A percentile compares a stretch with the other conserved stretches of the same genome.
Conservation (phyloP, 2,888 invertebrate species). For the Dasypolia templi region DNA sequence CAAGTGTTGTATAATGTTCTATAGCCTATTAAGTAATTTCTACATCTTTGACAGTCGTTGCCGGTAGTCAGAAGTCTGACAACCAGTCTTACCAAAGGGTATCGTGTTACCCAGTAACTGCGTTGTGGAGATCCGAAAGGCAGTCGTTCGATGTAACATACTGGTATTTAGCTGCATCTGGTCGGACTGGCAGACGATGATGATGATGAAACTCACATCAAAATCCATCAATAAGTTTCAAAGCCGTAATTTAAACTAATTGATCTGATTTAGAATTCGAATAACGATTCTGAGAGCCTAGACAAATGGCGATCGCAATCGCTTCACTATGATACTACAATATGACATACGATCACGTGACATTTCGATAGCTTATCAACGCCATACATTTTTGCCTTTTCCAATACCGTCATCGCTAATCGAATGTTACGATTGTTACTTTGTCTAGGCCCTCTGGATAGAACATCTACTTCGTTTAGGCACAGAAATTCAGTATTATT, state of each 20-base stretch:
- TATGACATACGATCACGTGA: no score
- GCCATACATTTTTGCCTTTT: no score
- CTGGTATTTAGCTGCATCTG: background rate
- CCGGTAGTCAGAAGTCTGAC: background rate
- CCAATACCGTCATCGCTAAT: no score
- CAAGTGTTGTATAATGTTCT: background rate
- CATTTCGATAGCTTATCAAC: no score
- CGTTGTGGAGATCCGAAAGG: background rate
- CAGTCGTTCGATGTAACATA: background rate
- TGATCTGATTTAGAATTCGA: background rate
- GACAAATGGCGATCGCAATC: no score
- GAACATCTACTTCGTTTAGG: background rate
- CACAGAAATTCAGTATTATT: background rate
- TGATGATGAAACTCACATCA: background rate
- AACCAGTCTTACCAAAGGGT: background rate
- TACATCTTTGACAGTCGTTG: background rate
- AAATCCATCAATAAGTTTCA: background rate
- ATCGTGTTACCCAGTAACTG: background rate
- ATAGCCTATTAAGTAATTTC: background rate
- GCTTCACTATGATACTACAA: no score
- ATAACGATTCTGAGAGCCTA: background rate
- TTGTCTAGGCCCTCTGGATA: no score
- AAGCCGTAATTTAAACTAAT: background rate
- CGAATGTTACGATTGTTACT: no score
- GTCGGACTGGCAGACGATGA: no score